phyloP scores from a whole-genome alignment of 2,113 vertebrate species.

The Istiophorus platypterus region DNA sequence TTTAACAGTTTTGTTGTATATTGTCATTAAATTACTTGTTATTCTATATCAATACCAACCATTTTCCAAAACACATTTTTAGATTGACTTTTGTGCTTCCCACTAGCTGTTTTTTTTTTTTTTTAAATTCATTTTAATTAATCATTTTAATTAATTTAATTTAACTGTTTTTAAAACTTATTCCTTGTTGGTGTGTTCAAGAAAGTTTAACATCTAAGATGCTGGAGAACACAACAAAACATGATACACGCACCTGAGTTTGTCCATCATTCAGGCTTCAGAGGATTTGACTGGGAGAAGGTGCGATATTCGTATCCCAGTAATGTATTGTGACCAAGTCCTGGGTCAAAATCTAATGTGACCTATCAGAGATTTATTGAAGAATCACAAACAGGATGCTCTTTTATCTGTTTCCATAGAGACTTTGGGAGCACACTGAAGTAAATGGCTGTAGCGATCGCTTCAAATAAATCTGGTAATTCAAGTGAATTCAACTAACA shows the following conservation, averaged over 20 bases:
- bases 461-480: not conserved
- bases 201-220: not conserved
- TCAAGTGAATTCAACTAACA: not conserved
- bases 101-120: not conserved
- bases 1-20: not conserved
- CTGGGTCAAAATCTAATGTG: not conserved
- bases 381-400: not conserved
- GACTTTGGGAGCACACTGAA: not conserved
- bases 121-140: not conserved
- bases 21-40: not conserved
- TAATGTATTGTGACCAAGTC: not conserved
- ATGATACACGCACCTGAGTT: no score
- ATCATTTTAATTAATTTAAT: not conserved
- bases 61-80: constrained; percentile 1
- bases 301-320: not conserved
- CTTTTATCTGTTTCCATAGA: not conserved
- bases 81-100: not conserved
- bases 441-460: not conserved
- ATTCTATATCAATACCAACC: not conserved
- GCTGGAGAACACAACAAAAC: not conserved
- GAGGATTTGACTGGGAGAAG: not conserved
- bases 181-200: not conserved
- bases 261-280: not conserved
- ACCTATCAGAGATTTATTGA: not conserved
- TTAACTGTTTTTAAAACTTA: not conserved